phyloP scores from a whole-genome alignment of 2,113 vertebrate species.

The Andinoacara biseriatus region DNA sequence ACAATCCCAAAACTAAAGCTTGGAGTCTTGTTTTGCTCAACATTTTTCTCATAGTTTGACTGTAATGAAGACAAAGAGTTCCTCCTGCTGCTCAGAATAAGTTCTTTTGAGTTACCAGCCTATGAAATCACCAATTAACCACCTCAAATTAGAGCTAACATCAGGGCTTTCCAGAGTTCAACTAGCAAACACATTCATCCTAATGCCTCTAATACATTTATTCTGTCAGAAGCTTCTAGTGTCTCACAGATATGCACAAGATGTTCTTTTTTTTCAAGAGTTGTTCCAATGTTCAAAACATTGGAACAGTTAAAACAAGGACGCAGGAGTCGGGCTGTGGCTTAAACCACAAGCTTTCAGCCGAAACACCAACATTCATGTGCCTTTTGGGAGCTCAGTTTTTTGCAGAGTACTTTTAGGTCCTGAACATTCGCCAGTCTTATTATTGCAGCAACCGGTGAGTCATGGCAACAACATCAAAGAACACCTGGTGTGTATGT shows the following conservation, averaged over 20 bases:
- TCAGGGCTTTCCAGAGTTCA: background rate
- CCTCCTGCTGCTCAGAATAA: background rate
- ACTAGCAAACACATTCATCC: background rate
- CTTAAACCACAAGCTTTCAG: background rate
- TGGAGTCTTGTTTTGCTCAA: too few relatives aligned
- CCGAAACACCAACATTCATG: background rate
- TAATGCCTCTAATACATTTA: background rate
- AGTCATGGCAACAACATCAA: conserved; percentile 14
- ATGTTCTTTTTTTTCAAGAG: too few relatives aligned
- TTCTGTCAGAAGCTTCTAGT: too few relatives aligned
- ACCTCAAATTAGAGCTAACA: background rate
- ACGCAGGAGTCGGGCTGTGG: background rate
- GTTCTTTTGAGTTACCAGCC: background rate
- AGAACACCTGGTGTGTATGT: conserved; percentile 5
- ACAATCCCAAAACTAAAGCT: too few relatives aligned
- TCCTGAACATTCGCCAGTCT: background rate
- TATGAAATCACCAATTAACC: background rate
- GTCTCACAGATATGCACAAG: too few relatives aligned
- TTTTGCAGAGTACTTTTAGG: background rate
- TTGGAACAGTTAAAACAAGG: background rate
- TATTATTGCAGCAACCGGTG: background rate
- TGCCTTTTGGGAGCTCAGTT: background rate
- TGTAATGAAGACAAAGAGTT: background rate
- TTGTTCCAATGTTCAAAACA: background rate
- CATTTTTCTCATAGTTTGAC: too few relatives aligned